These are phyloP conservation scores for Coranthus polyacanthus DNA, from an alignment of 2,797 vertebrate genomes.

Conservation along the genomic window DNA sequence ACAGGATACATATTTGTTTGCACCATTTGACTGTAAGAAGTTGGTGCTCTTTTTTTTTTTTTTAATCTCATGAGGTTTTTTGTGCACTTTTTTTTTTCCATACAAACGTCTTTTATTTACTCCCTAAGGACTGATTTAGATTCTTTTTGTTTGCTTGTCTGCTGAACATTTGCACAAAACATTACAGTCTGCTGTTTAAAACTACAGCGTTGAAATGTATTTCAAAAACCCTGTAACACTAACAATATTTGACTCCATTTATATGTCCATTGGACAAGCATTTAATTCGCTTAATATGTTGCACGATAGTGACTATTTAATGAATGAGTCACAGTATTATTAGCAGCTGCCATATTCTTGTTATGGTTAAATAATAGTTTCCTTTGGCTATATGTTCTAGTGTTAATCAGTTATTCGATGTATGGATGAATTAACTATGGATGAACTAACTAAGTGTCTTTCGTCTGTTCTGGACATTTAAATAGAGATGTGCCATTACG, in stretches of 20 bases:
- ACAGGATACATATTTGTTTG: neutral
- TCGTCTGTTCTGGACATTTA: neutral
- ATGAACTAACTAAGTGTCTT: too few relatives aligned
- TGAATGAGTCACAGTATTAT: neutral
- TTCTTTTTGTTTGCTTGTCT: neutral
- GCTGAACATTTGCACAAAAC: constrained; percentile 20
- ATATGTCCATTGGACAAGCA: too few relatives aligned
- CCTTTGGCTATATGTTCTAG: too few relatives aligned
- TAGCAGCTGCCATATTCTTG: too few relatives aligned
- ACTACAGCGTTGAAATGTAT: too few relatives aligned
- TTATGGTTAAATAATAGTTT: too few relatives aligned
- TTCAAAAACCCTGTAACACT: too few relatives aligned
- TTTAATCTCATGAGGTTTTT: constrained; percentile 1
- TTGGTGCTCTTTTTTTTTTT: constrained; percentile 7
- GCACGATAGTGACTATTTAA: too few relatives aligned
- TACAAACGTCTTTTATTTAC: too few relatives aligned
- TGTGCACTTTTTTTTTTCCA: constrained; percentile 1
- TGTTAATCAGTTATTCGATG: neutral
- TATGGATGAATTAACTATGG: neutral
- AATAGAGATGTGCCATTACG: neutral
- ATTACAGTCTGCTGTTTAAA: neutral
- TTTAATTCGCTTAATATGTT: too few relatives aligned
- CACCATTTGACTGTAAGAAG: constrained; percentile 41
- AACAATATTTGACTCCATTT: too few relatives aligned
- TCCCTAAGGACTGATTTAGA: neutral